Evolutionary conservation across 2,888 invertebrate species (phyloP), one percentile per base, ranked within the genome.

Genomic region (Teleiodes luculella): DNA sequence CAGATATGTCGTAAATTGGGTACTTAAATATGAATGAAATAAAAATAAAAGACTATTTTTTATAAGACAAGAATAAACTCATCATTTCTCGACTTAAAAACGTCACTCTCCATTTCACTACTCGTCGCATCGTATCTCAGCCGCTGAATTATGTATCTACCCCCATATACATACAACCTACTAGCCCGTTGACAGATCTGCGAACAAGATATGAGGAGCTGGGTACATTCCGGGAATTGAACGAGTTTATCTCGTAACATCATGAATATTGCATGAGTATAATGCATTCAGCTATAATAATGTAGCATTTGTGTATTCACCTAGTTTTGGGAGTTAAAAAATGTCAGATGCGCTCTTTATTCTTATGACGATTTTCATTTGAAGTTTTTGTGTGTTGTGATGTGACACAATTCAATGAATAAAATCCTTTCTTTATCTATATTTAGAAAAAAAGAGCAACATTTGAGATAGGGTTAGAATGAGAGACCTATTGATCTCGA

Each of bases 221-320:
- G 35, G 48, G 35, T 35, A 35, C 11, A 7, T n/a, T 20, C 28
- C 11, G 16, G 48, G n/a, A 35, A 48, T 35, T 20, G 48, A 54
- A 43, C 48, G 13, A 33, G 48, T 54, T 54, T 35, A 54, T 54
- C 45, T 37, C 54, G 52, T 54, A 46, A 24, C 53, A 16, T 58
- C 55, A 66, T 71, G 63, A 66, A 71, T 72, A 68, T 67, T 66
- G 48, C 55, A 69, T 60, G 54, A 54, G 51, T 36, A 51, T 63
- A 61, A 63, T 65, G 56, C 58, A 59, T 62, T 63, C 59, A 58
- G 52, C 45, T 52, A 53, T 58, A 55, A 57, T 57, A 58, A 66
- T 28, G 57, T 52, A 28, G 43, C 20, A 10, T n/a, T n/a, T n/a
- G 13, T 43, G 47, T 33, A 47, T 18, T 47, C n/a, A 11, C 28